Base-by-base conservation (phyloP, 1,140 invertebrate genomes). In the Cephus cinctus region DNA sequence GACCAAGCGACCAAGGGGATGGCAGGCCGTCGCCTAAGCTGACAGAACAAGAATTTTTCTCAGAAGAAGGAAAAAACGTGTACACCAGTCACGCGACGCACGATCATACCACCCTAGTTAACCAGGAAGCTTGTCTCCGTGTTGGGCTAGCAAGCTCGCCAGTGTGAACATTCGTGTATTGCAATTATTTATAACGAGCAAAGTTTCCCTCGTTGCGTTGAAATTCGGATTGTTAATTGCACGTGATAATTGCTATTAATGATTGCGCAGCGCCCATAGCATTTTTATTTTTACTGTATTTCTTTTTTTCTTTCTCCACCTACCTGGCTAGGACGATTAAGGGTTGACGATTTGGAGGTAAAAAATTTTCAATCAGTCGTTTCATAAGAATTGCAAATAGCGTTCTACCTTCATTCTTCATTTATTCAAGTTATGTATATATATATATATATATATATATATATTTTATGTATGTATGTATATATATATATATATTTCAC, bases 181-280 rank as follows among this genome's bases (percentile, higher is more conserved):
- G 58, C 51, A 60, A 60, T 60, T 61, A 61, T 60, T 61, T 57
- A 60, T 61, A 60, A 60, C 54, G 54, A 61, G 51, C 38, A 50
- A 60, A 57, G 47, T 57, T 60, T 46, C 9, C 47, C 27, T 23
- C 18, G 5, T 23, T 16, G 16, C 11, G 16, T 21, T 15, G 16
- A 23, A 34, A 54, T 54, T 50, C 47, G 53, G 30, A 32, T 35
- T 49, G 46, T 47, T 61, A 54, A 61, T 61, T 61, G 47, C 55
- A 16, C 22, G 36, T 35, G 44, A 54, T 59, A 50, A 57, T 60
- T 60, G 48, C 53, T 50, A 31, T 54, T 56, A 59, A 59, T 53
- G 15, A 32, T 5, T 16, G 35, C 19, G 48, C 31, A 49, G 50
- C 39, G 53, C 49, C 49, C 43, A 54, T n/a, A n/a, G n/a, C n/a